Base-by-base conservation (phyloP, 2,888 invertebrate genomes). In the Lithophane semibrunnea region DNA sequence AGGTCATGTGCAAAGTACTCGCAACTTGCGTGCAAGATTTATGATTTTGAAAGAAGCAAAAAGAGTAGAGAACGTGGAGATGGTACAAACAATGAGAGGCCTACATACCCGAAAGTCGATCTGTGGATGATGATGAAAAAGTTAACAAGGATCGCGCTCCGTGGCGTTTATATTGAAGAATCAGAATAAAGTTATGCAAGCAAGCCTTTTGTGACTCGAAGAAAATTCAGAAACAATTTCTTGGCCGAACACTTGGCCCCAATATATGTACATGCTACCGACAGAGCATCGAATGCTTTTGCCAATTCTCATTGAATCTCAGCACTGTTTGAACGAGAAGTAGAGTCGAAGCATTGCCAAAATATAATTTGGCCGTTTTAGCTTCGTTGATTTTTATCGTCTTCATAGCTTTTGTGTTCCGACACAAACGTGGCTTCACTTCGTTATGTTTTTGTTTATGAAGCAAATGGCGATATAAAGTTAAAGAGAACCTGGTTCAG, bases 301-400 rank as follows among this genome's bases (percentile, higher is more conserved):
- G 88, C 88, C 88, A 88, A 88, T 82, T 89, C 81, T 83, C 86
- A 88, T 89, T 86, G 89, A 89, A 89, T 88, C 86, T 79, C 70
- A 68, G 77, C 76, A 65, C 64, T 77, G 71, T 87, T 79, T 79
- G 74, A 75, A 73, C 77, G 77, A 63, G 73, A 42, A 82, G 72
- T 70, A 66, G 42, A 67, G 44, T 71, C 81, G 80, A 77, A 81
- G 54, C 78, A 68, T 82, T 89, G 88, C 88, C 88, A 89, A 89
- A 87, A 89, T 89, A 88, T 88, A 88, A 89, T 89, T 89, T 87
- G 84, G 82, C 60, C 79, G 84, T 89, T 90, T 90, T 87, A 85
- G 88, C 88, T 86, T 49, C 86, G 89, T 87, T 90, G 90, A 88
- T 86, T 88, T 90, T 90, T 90, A 90, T 90, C 78, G 82, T 58